Conservation (phyloP, 2,888 invertebrate genomes). For the Archips crataeganus region DNA sequence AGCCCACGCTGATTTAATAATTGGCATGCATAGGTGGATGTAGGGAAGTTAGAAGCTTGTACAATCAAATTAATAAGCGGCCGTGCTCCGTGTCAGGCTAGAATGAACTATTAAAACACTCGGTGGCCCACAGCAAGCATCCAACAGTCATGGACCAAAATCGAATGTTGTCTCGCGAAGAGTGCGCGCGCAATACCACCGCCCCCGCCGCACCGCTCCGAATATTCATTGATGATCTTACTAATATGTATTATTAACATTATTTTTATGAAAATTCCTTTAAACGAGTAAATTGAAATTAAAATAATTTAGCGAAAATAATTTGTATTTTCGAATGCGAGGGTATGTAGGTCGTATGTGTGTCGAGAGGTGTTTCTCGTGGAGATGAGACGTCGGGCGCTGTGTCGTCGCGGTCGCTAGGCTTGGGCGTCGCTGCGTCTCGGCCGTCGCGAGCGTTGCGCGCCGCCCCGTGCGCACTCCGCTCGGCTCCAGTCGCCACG, state of each 20-base stretch:
- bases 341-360: constrained; percentile 2
- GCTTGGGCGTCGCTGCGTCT: constrained; percentile 85
- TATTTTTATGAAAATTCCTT: constrained; percentile 58
- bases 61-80: constrained; percentile 59
- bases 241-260: constrained; percentile 73
- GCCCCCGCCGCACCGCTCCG: constrained; percentile 71
- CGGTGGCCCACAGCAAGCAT: constrained; percentile 81
- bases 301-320: constrained; percentile 39
- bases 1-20: constrained; percentile 6
- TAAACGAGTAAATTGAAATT: constrained; percentile 22
- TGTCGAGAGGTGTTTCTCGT: constrained; percentile 35
- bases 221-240: constrained; percentile 84
- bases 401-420: constrained; percentile 73
- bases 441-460: constrained; percentile 66
- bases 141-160: constrained; percentile 86
- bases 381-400: constrained; percentile 66
- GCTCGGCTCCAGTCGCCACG: constrained; percentile 66
- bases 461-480: constrained; percentile 76
- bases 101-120: constrained; percentile 83
- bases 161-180: constrained; percentile 82
- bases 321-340: neutral
- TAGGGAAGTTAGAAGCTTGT: constrained; percentile 9
- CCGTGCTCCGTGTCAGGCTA: constrained; percentile 67
- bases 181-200: constrained; percentile 79
- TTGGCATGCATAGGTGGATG: constrained; percentile 7